Base-by-base conservation (phyloP, 2,888 invertebrate genomes). In the Ormyrus rosae region DNA sequence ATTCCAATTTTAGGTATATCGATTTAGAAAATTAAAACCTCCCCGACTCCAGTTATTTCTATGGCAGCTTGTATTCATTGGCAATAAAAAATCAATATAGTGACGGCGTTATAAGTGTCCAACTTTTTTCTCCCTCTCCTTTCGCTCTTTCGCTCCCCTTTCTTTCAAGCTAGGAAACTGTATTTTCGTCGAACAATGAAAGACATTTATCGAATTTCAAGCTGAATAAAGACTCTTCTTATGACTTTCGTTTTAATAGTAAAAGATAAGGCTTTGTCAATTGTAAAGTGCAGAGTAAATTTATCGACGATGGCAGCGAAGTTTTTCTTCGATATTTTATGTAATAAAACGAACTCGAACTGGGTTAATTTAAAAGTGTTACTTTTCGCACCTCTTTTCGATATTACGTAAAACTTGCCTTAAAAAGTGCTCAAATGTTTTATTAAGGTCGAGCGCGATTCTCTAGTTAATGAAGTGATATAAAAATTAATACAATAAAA, bases 11-110 rank as follows among this genome's bases (percentile, higher is more conserved):
- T 76, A 69, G 69, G 69, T 63, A 55, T 63, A 69, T 76, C 63
- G 76, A 76, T 76, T 76, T 63, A 7, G 76, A 76, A 76, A 76
- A 76, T 76, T 69, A 63, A 76, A 69, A 61, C 55, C 45, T 58
- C 63, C 51, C 6, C 51, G 5, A n/a, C 1, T 13, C 51, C n/a
- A 51, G 68, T 63, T 69, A 69, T 68, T 58, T 69, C 63, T 55
- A 63, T 11, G 45, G 55, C 46, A 60, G 46, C 19, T n/a, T 45
- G 13, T 58, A 60, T 76, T 76, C 76, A 76, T 69, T 56, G 69
- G 55, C 63, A 69, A 76, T 76, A 67, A 75, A 58, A 75, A 75
- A 75, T 75, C 75, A 60, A 75, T 75, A 75, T 5, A 8, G 6
- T 9, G 19, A 5, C 67, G 46, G 48, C 60, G 58, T 67, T 72